Conservation (phyloP, 2,797 vertebrate genomes). For the Chaetodon trifasciatus region DNA sequence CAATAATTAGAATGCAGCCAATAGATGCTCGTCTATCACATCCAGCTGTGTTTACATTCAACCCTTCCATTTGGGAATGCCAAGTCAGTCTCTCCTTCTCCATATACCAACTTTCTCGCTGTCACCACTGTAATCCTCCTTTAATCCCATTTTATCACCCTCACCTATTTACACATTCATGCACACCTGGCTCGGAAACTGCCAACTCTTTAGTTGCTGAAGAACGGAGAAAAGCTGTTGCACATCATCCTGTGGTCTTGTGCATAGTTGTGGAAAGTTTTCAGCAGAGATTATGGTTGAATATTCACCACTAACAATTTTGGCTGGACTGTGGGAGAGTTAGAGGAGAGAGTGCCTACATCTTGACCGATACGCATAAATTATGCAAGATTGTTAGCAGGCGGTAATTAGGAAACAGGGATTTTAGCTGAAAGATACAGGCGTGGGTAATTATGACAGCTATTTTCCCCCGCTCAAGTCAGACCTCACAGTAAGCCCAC, state of each 20-base stretch:
- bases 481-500: slow-evolving; percentile 68
- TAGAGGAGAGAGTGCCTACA: slow-evolving; percentile 35
- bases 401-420: slow-evolving; percentile 54
- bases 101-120: slow-evolving; percentile 27
- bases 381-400: slow-evolving; percentile 58
- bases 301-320: slow-evolving; percentile 52
- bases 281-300: slow-evolving; percentile 43
- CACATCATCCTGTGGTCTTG: slow-evolving; percentile 16
- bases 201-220: not conserved
- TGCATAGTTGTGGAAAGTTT: slow-evolving; percentile 19
- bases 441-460: slow-evolving; percentile 59
- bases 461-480: slow-evolving; percentile 51
- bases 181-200: slow-evolving; percentile 34
- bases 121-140: slow-evolving; percentile 37
- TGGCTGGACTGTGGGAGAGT: slow-evolving; percentile 25
- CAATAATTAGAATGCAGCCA: slow-evolving; percentile 82
- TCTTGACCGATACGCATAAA: slow-evolving; percentile 60
- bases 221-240: slow-evolving; percentile 40
- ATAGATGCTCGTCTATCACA: slow-evolving; percentile 78
- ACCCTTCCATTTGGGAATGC: slow-evolving; percentile 63
- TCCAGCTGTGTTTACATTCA: slow-evolving; percentile 84
- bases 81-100: slow-evolving; percentile 35
- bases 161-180: slow-evolving; percentile 22
- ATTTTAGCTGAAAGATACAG: slow-evolving; percentile 50
- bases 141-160: slow-evolving; percentile 39